These are phyloP conservation scores for Solea senegalensis DNA, from an alignment of 2,113 vertebrate species.

Conservation along the genomic window DNA sequence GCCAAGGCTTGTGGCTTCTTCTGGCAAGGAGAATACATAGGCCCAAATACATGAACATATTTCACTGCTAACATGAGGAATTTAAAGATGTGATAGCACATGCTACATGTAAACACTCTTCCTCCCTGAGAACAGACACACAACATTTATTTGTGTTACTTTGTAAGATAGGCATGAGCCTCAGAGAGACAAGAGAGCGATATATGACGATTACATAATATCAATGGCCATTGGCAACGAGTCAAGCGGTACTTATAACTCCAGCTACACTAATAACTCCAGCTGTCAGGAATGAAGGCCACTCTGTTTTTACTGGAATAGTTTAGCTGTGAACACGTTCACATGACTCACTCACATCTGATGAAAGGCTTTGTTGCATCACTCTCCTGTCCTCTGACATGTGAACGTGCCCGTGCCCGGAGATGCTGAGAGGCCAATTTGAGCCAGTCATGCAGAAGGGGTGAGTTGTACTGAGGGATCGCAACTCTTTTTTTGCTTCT, in stretches of 20 bases:
- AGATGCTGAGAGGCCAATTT: conserved; percentile 13
- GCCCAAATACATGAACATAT: conserved; percentile 50
- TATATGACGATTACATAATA: conserved; percentile 32
- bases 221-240: conserved; percentile 28
- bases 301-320: conserved; percentile 26
- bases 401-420: background rate
- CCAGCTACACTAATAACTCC: conserved; percentile 10
- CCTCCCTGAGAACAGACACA: conserved; percentile 6
- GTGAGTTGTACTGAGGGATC: background rate
- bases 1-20: conserved; percentile 58
- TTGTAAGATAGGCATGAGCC: conserved; percentile 12
- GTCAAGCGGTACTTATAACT: conserved; percentile 18
- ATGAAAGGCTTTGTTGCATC: conserved; percentile 17
- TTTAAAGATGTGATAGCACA: conserved; percentile 58
- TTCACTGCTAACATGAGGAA: conserved; percentile 28
- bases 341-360: background rate
- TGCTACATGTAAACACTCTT: conserved; percentile 33
- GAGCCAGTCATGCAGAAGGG: background rate
- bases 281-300: conserved; percentile 21
- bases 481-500: conserved; percentile 28
- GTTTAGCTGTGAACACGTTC: conserved; percentile 13
- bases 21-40: conserved; percentile 49
- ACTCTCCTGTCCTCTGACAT: conserved; percentile 6
- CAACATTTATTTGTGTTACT: background rate
- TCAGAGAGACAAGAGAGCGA: conserved; percentile 8